These are phyloP conservation scores for Pitangus sulphuratus DNA, from an alignment of 2,797 vertebrate genomes.

Conservation along the genomic window DNA sequence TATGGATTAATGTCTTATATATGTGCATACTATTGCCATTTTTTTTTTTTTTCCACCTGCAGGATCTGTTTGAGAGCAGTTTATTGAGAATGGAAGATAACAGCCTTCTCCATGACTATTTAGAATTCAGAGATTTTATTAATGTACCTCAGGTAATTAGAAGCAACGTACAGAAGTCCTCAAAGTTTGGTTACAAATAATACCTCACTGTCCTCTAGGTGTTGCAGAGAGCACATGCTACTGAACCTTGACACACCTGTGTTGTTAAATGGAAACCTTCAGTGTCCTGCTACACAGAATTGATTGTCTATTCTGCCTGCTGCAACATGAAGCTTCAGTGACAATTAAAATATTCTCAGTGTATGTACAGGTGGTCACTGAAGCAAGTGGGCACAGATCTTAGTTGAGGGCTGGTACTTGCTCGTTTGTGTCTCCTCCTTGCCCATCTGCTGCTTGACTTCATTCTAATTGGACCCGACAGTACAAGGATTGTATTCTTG, in stretches of 20 bases:
- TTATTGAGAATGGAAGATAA: conserved; percentile 83
- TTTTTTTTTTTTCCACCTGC: not conserved
- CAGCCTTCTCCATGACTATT: conserved; percentile 82
- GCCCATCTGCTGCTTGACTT: not conserved
- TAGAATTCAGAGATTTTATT: conserved; percentile 86
- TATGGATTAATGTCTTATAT: not conserved
- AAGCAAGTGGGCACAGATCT: not conserved
- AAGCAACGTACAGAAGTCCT: not conserved
- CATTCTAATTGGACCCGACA: not conserved
- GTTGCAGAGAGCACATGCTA: not conserved
- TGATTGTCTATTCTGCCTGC: not conserved
- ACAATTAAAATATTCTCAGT: not conserved
- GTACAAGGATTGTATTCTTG: not conserved
- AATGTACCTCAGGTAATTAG: conserved; percentile 83
- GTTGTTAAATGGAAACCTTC: not conserved
- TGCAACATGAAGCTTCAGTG: not conserved
- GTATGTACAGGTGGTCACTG: not conserved
- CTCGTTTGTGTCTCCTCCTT: not conserved
- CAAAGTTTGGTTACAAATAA: not conserved
- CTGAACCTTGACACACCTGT: not conserved
- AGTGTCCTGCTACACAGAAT: not conserved
- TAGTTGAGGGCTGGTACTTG: not conserved
- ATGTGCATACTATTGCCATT: not conserved
- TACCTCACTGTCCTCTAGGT: not conserved
- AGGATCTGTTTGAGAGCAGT: conserved; percentile 86